Evolutionary conservation across 2,113 vertebrate species (phyloP).

Genomic region (Daubentonia madagascariensis): DNA sequence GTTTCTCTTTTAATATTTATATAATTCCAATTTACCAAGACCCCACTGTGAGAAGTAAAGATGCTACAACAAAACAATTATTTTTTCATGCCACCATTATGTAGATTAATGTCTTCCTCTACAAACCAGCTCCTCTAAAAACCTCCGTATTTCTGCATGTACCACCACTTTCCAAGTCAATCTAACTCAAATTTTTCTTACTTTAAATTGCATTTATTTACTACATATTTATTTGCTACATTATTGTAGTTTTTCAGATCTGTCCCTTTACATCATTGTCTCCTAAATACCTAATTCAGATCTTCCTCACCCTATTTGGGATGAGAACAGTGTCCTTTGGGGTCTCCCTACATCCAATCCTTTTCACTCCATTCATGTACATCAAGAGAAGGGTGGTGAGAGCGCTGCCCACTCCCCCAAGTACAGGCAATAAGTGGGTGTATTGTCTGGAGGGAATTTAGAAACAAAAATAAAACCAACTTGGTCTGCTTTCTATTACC

Average conservation of each 20-base stretch:
- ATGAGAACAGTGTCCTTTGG: neutral
- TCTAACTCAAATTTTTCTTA: neutral
- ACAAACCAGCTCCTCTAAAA: neutral
- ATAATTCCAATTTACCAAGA: constrained; percentile 22
- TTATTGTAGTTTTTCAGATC: neutral
- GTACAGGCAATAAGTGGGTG: neutral
- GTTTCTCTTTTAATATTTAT: constrained; percentile 24
- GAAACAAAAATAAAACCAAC: neutral
- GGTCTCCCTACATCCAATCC: neutral
- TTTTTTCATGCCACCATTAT: neutral
- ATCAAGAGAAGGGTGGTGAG: neutral
- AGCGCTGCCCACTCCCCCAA: neutral
- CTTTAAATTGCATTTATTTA: constrained; percentile 5
- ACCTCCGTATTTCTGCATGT: neutral
- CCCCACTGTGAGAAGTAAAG: neutral
- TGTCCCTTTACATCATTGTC: neutral
- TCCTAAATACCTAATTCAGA: neutral
- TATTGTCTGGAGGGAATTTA: neutral
- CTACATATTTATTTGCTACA: neutral
- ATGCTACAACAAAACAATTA: neutral
- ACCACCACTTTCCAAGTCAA: neutral
- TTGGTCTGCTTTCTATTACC: neutral
- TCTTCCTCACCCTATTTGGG: neutral
- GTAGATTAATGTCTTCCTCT: neutral
- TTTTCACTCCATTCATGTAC: neutral